Conservation (phyloP, 2,113 vertebrate species). For the Hemichromis elongatus region DNA sequence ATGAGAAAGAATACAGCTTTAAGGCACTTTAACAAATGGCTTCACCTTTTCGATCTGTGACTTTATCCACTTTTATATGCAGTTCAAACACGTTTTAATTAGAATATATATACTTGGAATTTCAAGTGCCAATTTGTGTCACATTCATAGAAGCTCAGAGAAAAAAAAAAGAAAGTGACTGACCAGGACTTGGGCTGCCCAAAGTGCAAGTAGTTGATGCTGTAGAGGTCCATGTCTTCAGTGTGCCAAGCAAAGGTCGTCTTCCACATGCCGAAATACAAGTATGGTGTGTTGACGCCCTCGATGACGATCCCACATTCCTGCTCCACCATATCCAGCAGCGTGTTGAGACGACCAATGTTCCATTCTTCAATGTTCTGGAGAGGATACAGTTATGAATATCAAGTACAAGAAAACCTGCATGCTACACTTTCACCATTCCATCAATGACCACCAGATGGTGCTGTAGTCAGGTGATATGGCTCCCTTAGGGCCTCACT, state of each 20-base stretch:
- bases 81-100: not conserved
- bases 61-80: not conserved
- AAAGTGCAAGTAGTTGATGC: conserved; percentile 98
- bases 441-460: conserved; percentile 29
- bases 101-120: not conserved
- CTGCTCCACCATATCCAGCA: conserved; percentile 97
- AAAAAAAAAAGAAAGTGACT: conserved; percentile 37
- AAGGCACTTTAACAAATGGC: not conserved
- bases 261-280: conserved; percentile 99
- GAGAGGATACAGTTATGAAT: not conserved
- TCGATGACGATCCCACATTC: conserved; percentile 98
- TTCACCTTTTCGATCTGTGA: not conserved
- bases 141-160: not conserved
- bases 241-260: conserved; percentile 99
- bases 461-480: not conserved
- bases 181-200: conserved; percentile 97
- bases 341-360: conserved; percentile 88
- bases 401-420: not conserved
- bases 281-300: conserved; percentile 96
- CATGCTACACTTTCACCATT: not conserved
- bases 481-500: not conserved
- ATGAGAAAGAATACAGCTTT: not conserved
- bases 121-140: not conserved
- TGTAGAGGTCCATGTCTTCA: conserved; percentile 99
- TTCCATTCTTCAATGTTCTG: conserved; percentile 93